A percentile compares a stretch with the other conserved stretches of the same genome.
Evolutionary conservation across 2,113 vertebrate genomes (phyloP).

Genomic region (Rana temporaria): DNA sequence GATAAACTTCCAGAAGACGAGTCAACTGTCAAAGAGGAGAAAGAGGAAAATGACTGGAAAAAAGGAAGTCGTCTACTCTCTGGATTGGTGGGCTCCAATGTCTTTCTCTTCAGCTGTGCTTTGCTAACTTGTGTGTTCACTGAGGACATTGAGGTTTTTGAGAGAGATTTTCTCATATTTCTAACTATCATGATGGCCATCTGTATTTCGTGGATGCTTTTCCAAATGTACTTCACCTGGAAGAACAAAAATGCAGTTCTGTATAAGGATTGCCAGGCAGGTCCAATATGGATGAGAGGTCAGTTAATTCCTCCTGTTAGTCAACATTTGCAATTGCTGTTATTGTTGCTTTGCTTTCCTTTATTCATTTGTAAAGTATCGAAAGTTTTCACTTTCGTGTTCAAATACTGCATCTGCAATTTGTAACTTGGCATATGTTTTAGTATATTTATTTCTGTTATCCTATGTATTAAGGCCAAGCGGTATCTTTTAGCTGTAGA

Average conservation of each 20-base stretch:
- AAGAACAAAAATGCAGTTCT: slow-evolving; percentile 65
- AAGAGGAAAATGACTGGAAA: slow-evolving; percentile 13
- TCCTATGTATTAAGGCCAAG: too few relatives aligned
- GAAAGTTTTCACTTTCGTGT: neutral
- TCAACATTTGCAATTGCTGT: neutral
- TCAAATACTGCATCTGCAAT: neutral
- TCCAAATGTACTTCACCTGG: slow-evolving; percentile 66
- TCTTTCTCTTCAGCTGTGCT: slow-evolving; percentile 70
- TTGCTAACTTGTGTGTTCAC: slow-evolving; percentile 71
- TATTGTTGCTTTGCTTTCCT: neutral
- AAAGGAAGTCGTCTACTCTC: slow-evolving; percentile 69
- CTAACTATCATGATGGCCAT: slow-evolving; percentile 71
- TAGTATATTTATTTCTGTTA: too few relatives aligned
- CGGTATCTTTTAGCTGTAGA: too few relatives aligned
- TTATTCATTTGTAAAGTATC: neutral
- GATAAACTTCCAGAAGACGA: neutral
- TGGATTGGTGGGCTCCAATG: slow-evolving; percentile 70
- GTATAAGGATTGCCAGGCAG: slow-evolving; percentile 76
- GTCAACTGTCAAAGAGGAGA: neutral
- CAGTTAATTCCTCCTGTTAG: neutral
- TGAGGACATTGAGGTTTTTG: slow-evolving; percentile 49
- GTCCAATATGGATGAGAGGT: slow-evolving; percentile 82
- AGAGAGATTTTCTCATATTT: slow-evolving; percentile 68
- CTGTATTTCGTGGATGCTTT: slow-evolving; percentile 76
- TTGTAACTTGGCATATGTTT: too few relatives aligned